A percentile compares a stretch with the other conserved stretches of the same genome.
Evolutionary conservation across 2,888 invertebrate genomes (phyloP).

Genomic region (Nasonovia ribisnigri): DNA sequence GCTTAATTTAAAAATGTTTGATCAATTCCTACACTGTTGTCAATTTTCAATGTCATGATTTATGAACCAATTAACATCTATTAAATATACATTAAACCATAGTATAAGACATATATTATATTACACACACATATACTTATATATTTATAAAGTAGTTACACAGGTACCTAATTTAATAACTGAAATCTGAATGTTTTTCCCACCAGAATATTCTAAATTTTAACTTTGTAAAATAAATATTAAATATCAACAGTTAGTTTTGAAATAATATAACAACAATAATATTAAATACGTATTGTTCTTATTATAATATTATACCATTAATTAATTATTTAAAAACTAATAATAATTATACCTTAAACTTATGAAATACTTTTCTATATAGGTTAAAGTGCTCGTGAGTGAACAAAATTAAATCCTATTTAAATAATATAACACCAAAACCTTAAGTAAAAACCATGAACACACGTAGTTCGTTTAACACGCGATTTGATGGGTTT

Average conservation of each 20-base stretch:
- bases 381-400: slow-evolving; percentile 44
- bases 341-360: slow-evolving; percentile 7
- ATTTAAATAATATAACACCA: slow-evolving; percentile 28
- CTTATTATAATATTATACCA: background rate
- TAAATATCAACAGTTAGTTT: background rate
- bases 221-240: background rate
- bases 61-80: background rate
- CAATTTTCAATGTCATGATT: background rate
- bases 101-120: background rate
- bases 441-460: slow-evolving; percentile 28
- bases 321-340: background rate
- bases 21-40: background rate
- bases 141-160: background rate
- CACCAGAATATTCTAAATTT: background rate
- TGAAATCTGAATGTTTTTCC: background rate
- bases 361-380: slow-evolving; percentile 15
- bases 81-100: background rate
- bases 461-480: slow-evolving; percentile 33
- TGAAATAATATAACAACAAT: background rate
- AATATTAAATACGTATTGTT: background rate
- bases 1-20: background rate
- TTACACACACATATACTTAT: background rate
- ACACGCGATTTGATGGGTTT: slow-evolving; percentile 54
- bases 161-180: background rate
- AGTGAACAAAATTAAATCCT: slow-evolving; percentile 53